phyloP scores from a whole-genome alignment of 2,888 invertebrate genomes.

The Xanthia togata region DNA sequence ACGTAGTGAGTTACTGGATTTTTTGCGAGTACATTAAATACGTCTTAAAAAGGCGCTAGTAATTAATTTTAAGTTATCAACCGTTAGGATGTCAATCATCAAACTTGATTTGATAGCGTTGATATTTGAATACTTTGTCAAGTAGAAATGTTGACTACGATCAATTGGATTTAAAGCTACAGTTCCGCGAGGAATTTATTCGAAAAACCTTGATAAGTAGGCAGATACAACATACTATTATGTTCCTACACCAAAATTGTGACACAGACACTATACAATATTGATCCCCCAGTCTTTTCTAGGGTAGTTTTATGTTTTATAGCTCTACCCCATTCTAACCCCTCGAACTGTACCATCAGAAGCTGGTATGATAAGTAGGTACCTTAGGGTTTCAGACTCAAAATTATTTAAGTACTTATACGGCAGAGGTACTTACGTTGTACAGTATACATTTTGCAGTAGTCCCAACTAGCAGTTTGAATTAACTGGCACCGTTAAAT shows the following conservation, averaged over 20 bases:
- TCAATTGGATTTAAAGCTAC: conserved; percentile 16
- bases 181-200: background rate
- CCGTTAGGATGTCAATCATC: conserved; percentile 64
- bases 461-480: background rate
- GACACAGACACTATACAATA: too few relatives aligned
- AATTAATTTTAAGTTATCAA: conserved; percentile 47
- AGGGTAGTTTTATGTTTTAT: too few relatives aligned
- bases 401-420: background rate
- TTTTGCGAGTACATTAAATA: conserved; percentile 43
- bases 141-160: conserved; percentile 12
- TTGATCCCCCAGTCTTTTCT: too few relatives aligned
- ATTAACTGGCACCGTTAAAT: background rate
- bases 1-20: conserved; percentile 35
- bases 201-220: background rate
- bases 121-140: conserved; percentile 26
- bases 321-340: background rate
- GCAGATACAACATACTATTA: too few relatives aligned
- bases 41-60: conserved; percentile 43
- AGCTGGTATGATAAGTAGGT: background rate
- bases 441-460: background rate
- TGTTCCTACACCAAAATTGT: too few relatives aligned
- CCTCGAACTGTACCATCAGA: background rate
- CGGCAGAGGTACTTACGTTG: background rate
- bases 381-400: background rate
- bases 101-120: conserved; percentile 35